Percentiles rank a stretch among this genome's conserved stretches.
These are phyloP conservation scores for Laothoe populi DNA, from an alignment of 2,888 invertebrate genomes.

Conservation along the genomic window DNA sequence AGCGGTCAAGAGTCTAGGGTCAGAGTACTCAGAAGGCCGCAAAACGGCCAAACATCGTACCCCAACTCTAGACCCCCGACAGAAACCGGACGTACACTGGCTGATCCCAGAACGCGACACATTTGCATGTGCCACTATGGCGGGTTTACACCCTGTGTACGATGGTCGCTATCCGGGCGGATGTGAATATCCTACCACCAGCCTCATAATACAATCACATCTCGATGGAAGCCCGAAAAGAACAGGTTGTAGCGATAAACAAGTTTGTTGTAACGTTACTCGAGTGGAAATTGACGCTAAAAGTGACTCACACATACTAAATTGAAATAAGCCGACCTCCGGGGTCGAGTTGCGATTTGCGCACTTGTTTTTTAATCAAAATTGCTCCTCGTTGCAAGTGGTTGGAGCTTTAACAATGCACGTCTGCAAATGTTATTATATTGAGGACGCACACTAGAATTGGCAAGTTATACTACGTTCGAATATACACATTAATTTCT, in stretches of 20 bases:
- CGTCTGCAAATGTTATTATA: not conserved
- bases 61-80: no score
- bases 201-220: not conserved
- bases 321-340: conserved; percentile 64
- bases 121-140: no score
- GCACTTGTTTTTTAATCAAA: conserved; percentile 44
- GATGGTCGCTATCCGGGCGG: no score
- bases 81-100: no score
- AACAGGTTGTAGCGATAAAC: not conserved
- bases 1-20: no score
- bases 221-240: not conserved
- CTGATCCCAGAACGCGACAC: no score
- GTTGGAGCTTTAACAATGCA: not conserved
- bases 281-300: conserved; percentile 43
- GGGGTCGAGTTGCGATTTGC: conserved; percentile 62
- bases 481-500: no score
- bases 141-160: no score
- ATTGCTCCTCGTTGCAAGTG: conserved; percentile 39
- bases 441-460: not conserved
- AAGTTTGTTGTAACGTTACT: conserved; percentile 29
- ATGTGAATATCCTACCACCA: no score
- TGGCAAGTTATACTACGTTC: no score
- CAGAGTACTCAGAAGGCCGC: no score
- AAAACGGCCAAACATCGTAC: no score
- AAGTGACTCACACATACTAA: conserved; percentile 61